Percentiles rank a stretch among this genome's conserved stretches.
These are phyloP conservation scores for Anarrhichthys ocellatus DNA, from an alignment of 2,113 vertebrate genomes.

Conservation along the genomic window DNA sequence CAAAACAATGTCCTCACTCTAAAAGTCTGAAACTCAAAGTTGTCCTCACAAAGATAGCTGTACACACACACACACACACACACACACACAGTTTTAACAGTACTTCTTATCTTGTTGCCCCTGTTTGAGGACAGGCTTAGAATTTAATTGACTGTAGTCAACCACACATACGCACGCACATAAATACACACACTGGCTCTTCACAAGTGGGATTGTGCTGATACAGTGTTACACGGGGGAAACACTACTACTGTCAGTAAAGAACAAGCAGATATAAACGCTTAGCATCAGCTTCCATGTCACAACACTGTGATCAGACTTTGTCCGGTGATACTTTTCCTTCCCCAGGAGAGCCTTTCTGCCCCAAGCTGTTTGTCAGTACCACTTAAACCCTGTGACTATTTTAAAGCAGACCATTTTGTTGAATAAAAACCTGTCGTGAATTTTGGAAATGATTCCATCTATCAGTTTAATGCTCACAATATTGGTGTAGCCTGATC, in stretches of 20 bases:
- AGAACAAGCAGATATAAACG: constrained; percentile 2
- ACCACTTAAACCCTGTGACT: constrained; percentile 22
- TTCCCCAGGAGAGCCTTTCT: constrained; percentile 17
- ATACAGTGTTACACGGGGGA: not conserved
- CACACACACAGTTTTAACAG: constrained; percentile 7
- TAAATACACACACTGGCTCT: not conserved
- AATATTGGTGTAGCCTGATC: no score
- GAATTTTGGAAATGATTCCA: no score
- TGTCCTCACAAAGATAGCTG: not conserved
- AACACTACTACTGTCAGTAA: not conserved
- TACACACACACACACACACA: constrained; percentile 13
- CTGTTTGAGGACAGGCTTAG: constrained; percentile 9
- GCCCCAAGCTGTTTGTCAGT: constrained; percentile 43
- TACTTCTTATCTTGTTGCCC: constrained; percentile 3
- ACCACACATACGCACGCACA: not conserved
- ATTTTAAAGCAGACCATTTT: no score
- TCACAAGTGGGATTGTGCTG: constrained; percentile 25
- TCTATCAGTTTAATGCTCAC: no score
- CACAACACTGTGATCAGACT: constrained; percentile 27
- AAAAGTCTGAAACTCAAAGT: not conserved
- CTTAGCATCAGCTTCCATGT: constrained; percentile 22
- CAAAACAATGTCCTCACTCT: not conserved
- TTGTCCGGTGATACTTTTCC: constrained; percentile 6
- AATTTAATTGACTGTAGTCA: constrained; percentile 8
- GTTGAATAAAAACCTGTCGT: no score